These are phyloP conservation scores for Ophioninae sp. DNA, from an alignment of 2,888 invertebrate genomes.

Conservation along the genomic window DNA sequence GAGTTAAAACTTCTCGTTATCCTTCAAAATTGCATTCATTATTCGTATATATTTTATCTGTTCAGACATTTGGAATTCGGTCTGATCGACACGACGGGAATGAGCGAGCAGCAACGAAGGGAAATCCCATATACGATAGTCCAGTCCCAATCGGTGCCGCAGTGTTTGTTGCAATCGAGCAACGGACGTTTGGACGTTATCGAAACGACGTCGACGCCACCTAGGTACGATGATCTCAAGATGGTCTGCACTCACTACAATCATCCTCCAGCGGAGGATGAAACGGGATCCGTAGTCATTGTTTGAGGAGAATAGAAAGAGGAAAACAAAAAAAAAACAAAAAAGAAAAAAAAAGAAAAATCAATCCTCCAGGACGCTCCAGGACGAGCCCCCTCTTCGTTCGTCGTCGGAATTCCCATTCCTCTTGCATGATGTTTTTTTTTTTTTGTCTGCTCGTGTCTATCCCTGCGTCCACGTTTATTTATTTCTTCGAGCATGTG, in stretches of 20 bases:
- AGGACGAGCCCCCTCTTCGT: background rate
- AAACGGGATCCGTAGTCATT: constrained; percentile 81
- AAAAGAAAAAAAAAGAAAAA: no score
- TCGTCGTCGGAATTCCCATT: constrained; percentile 31
- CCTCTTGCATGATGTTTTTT: constrained; percentile 64
- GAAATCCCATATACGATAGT: constrained; percentile 95
- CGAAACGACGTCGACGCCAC: constrained; percentile 72
- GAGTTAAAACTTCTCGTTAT: no score
- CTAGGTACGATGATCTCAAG: constrained; percentile 81
- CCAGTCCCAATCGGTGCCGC: constrained; percentile 85
- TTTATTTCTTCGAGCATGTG: constrained; percentile 79
- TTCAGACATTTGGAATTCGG: constrained; percentile 92
- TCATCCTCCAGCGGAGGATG: constrained; percentile 79
- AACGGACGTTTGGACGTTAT: constrained; percentile 75
- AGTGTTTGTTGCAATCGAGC: constrained; percentile 73
- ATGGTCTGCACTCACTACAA: constrained; percentile 78
- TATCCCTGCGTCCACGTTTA: constrained; percentile 57
- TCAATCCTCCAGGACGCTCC: constrained; percentile 36
- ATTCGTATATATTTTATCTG: no score
- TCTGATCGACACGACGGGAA: constrained; percentile 93
- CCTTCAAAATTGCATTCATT: no score
- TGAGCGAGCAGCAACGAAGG: constrained; percentile 92
- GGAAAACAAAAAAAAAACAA: no score
- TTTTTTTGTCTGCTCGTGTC: constrained; percentile 64
- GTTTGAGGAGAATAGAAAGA: constrained; percentile 70